These are phyloP conservation scores for Myoxocephalus aenaeus DNA, from an alignment of 2,797 vertebrate species.

Conservation along the genomic window DNA sequence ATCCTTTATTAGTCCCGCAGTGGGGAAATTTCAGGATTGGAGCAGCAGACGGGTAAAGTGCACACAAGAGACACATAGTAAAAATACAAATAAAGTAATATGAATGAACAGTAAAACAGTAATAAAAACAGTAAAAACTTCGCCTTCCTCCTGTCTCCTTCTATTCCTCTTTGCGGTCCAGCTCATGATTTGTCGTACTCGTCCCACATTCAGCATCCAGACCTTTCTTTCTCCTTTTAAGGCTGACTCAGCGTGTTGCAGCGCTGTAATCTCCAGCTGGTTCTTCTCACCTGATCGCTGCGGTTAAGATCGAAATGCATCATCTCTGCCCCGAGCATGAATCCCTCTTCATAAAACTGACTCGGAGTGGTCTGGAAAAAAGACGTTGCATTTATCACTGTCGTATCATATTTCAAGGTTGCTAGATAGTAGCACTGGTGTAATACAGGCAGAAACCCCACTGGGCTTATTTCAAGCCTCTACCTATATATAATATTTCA, in stretches of 20 bases:
- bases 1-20: no score
- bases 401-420: not conserved
- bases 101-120: no score
- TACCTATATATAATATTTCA: no score
- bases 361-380: not conserved
- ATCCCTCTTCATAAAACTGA: conserved; percentile 31
- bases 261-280: conserved; percentile 26
- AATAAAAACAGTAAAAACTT: conserved; percentile 53
- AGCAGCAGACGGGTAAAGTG: no score
- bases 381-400: not conserved
- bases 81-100: no score
- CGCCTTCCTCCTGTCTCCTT: conserved; percentile 51
- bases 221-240: conserved; percentile 71
- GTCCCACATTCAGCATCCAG: conserved; percentile 4
- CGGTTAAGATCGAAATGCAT: conserved; percentile 76
- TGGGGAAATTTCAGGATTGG: no score
- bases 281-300: conserved; percentile 49
- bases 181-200: conserved; percentile 1
- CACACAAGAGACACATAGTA: no score
- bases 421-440: not conserved
- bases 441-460: no score
- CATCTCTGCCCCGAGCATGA: conserved; percentile 80
- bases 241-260: conserved; percentile 4
- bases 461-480: no score
- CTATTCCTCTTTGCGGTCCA: not conserved